Evolutionary conservation across 2,888 invertebrate species (phyloP).

Genomic region (Anaspis maculata): DNA sequence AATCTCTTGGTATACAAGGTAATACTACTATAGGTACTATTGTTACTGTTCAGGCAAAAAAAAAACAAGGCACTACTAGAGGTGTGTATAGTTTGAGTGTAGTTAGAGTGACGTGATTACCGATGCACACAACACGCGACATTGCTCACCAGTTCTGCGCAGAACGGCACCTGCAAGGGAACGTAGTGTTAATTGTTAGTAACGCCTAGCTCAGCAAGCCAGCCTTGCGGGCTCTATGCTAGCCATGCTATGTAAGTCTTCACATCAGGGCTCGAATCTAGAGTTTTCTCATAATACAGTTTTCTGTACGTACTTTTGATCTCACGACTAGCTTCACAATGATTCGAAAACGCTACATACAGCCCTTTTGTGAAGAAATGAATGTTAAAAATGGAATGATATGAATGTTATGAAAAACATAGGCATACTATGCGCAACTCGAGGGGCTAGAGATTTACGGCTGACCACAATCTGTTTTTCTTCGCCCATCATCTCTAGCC

Average conservation of each 20-base stretch:
- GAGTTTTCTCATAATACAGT: not conserved
- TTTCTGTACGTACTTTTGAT: constrained; percentile 5
- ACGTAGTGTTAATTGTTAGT: constrained; percentile 48
- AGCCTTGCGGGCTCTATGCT: constrained; percentile 35
- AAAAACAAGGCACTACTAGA: constrained; percentile 41
- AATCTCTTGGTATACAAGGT: too few species aligned
- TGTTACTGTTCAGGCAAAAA: constrained; percentile 13
- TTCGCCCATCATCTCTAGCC: too few species aligned
- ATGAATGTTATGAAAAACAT: constrained; percentile 16
- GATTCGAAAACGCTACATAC: too few species aligned
- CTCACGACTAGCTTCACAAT: too few species aligned
- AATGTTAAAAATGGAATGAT: constrained; percentile 15
- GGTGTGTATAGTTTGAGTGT: constrained; percentile 40
- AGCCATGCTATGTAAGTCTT: constrained; percentile 37
- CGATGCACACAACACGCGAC: constrained; percentile 92
- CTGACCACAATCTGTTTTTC: too few species aligned
- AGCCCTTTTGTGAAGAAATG: too few species aligned
- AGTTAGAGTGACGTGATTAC: constrained; percentile 75
- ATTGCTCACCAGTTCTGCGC: constrained; percentile 92
- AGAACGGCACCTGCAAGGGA: constrained; percentile 78
- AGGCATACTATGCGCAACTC: too few species aligned
- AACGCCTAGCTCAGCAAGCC: constrained; percentile 41
- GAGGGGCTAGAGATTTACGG: too few species aligned
- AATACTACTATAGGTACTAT: too few species aligned
- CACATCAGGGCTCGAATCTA: not conserved